A percentile compares a stretch with the other conserved stretches of the same genome.
Evolutionary conservation across 2,888 invertebrate species (phyloP).

Genomic region (Bimastos eiseni): DNA sequence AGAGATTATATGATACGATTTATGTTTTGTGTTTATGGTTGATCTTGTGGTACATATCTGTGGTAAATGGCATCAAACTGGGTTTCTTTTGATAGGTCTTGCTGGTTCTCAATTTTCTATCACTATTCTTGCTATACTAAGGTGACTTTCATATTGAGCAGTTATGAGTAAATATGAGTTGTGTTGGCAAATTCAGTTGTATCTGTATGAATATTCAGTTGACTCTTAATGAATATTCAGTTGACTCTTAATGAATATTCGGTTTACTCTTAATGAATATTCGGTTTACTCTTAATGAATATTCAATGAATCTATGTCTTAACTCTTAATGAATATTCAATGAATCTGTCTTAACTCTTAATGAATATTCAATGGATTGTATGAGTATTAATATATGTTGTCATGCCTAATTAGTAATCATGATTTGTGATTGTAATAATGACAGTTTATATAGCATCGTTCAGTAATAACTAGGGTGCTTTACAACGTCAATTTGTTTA

Average conservation of each 20-base stretch:
- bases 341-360: too few species aligned
- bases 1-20: background rate
- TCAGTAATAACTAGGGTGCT: background rate
- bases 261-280: background rate
- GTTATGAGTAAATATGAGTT: background rate
- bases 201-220: background rate
- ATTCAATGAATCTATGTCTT: too few species aligned
- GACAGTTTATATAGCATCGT: background rate
- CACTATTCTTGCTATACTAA: background rate
- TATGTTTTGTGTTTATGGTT: slow-evolving; percentile 2
- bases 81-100: background rate
- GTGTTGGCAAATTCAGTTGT: background rate
- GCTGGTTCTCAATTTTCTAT: background rate
- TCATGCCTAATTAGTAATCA: background rate
- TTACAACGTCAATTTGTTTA: slow-evolving; percentile 3
- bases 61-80: background rate
- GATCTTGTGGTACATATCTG: background rate
- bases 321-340: background rate
- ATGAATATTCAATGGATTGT: background rate
- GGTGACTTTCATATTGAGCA: background rate
- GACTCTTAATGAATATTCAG: too few species aligned
- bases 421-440: background rate
- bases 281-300: background rate
- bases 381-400: background rate
- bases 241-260: too few species aligned